Conservation (phyloP, 2,797 vertebrate genomes). For the Spinus pinus region DNA sequence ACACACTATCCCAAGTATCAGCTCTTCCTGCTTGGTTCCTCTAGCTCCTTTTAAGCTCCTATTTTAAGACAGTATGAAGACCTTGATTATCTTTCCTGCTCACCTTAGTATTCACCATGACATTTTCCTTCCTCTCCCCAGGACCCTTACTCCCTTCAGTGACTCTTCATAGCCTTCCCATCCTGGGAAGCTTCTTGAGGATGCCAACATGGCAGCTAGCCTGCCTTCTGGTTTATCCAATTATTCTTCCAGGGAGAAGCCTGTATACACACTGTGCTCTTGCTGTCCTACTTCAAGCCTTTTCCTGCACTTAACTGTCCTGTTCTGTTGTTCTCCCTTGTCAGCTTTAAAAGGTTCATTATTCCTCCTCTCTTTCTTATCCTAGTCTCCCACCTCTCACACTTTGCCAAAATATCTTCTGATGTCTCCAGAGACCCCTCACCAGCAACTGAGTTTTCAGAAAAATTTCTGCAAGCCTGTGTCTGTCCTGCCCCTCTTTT, state of each 20-base stretch:
- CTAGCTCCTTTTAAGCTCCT: not conserved
- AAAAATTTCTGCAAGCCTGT: not conserved
- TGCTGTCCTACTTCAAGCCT: not conserved
- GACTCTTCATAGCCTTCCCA: not conserved
- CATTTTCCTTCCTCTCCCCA: not conserved
- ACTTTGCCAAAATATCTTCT: not conserved
- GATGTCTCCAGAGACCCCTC: not conserved
- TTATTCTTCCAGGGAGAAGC: not conserved
- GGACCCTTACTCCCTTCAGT: not conserved
- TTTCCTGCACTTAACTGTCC: not conserved
- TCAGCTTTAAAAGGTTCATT: not conserved
- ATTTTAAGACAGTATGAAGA: not conserved
- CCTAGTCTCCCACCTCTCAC: not conserved
- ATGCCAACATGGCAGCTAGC: not conserved
- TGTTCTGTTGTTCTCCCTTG: not conserved
- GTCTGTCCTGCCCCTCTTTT: not conserved
- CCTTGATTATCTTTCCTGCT: not conserved
- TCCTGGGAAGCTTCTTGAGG: not conserved
- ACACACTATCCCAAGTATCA: not conserved
- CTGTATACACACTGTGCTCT: not conserved
- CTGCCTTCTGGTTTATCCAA: not conserved
- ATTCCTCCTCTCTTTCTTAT: not conserved
- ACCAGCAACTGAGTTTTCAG: not conserved
- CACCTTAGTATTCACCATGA: not conserved
- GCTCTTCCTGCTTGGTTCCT: not conserved